phyloP scores from a whole-genome alignment of 2,888 invertebrate genomes.

The Pristionchus japonicus region DNA sequence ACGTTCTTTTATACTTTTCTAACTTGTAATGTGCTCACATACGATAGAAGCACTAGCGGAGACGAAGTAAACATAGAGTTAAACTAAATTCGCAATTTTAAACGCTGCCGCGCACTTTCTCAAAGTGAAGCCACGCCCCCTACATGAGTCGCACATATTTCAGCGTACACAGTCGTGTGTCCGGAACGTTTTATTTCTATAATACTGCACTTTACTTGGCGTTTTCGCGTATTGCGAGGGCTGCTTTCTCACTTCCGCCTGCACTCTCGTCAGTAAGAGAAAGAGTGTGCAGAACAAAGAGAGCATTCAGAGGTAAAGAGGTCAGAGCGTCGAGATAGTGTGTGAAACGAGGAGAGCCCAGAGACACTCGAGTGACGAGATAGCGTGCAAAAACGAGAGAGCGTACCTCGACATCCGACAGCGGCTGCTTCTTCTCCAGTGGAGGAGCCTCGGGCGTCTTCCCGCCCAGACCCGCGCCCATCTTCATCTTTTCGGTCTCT shows the following conservation, averaged over 20 bases:
- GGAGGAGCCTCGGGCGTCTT: slow-evolving; percentile 6
- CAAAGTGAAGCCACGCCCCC: too few species aligned
- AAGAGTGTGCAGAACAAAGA: not conserved
- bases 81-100: too few species aligned
- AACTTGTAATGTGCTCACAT: too few species aligned
- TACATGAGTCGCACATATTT: too few species aligned
- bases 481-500: not conserved
- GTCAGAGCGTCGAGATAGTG: too few species aligned
- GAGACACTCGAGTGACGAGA: too few species aligned
- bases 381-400: not conserved
- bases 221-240: not conserved
- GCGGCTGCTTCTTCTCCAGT: not conserved
- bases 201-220: not conserved
- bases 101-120: too few species aligned
- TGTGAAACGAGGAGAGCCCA: not conserved
- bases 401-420: not conserved
- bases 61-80: too few species aligned
- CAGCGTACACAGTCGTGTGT: too few species aligned
- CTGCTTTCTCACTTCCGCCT: not conserved
- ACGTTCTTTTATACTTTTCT: too few species aligned
- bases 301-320: not conserved
- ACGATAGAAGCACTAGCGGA: too few species aligned
- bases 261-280: not conserved
- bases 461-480: not conserved
- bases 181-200: too few species aligned